phyloP scores from a whole-genome alignment of 2,888 invertebrate species.

The Steinernema hermaphroditum region DNA sequence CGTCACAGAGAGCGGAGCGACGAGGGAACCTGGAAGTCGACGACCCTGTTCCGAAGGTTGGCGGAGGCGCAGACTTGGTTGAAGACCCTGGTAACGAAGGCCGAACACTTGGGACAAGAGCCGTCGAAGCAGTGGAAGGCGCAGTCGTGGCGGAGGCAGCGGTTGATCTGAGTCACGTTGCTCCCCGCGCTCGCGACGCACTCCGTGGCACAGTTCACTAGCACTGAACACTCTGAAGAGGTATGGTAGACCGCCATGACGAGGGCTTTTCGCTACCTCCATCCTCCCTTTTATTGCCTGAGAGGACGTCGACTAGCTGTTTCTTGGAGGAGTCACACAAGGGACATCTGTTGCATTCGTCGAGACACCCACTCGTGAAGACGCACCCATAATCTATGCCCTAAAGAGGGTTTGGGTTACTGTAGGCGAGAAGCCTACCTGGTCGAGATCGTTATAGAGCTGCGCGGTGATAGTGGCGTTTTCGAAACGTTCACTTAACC shows the following conservation, averaged over 20 bases:
- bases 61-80: constrained; percentile 61
- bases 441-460: constrained; percentile 60
- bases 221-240: constrained; percentile 53
- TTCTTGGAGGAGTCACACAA: constrained; percentile 55
- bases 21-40: constrained; percentile 42
- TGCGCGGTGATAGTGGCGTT: constrained; percentile 50
- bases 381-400: constrained; percentile 63
- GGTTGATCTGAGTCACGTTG: constrained; percentile 59
- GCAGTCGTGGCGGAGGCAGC: constrained; percentile 57
- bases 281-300: constrained; percentile 49
- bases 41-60: constrained; percentile 51
- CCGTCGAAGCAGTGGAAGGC: constrained; percentile 64
- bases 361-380: constrained; percentile 60
- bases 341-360: constrained; percentile 61
- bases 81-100: constrained; percentile 60
- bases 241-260: not conserved
- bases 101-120: constrained; percentile 58
- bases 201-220: constrained; percentile 58
- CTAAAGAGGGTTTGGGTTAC: constrained; percentile 39
- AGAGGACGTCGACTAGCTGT: constrained; percentile 58
- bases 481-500: constrained; percentile 47
- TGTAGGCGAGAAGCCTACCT: constrained; percentile 40
- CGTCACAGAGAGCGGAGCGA: not conserved
- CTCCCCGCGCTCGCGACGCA: constrained; percentile 53
- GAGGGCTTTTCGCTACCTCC: constrained; percentile 37